Percentiles rank a stretch among this genome's conserved stretches.
Conservation (phyloP, 37 sponge, comb jelly and placozoan species). For the Ephydatia muelleri region DNA sequence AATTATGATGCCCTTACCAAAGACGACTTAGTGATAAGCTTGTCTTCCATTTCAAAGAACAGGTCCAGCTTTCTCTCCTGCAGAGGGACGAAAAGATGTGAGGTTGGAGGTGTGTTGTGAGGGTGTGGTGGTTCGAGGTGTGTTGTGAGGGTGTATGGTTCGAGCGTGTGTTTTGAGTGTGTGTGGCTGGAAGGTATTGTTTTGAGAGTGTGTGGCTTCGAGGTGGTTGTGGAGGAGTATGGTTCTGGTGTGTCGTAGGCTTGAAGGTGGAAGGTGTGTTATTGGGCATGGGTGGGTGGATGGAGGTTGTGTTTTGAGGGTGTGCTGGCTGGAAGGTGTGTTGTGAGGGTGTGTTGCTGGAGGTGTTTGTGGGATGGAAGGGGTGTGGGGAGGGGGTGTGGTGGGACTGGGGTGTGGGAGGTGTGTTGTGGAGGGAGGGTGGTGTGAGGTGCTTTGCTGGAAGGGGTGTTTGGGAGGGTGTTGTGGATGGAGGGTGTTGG, state of each 20-base stretch:
- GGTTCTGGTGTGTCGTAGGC: background rate
- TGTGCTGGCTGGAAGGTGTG: background rate
- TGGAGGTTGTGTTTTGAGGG: background rate
- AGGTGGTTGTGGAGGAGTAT: background rate
- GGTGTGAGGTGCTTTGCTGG: background rate
- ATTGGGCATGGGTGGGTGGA: background rate
- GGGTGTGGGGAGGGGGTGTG: too few species aligned
- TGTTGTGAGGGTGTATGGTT: background rate
- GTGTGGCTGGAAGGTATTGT: too few species aligned
- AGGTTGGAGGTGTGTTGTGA: background rate
- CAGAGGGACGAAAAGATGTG: background rate
- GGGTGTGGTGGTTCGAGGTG: background rate
- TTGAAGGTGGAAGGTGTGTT: background rate
- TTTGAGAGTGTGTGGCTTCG: background rate
- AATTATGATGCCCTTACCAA: slow-evolving; percentile 39
- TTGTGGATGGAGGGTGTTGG: too few species aligned
- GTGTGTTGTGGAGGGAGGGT: background rate
- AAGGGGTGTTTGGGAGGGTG: too few species aligned
- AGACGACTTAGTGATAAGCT: slow-evolving; percentile 89
- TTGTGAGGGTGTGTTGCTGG: background rate
- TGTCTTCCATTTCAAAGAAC: slow-evolving; percentile 97
- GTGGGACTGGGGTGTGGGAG: background rate
- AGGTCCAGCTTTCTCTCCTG: slow-evolving; percentile 87
- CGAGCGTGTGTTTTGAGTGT: too few species aligned
- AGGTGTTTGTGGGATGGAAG: background rate